phyloP scores from a whole-genome alignment of 1,140 invertebrate genomes.

The Drosophila kurseongensis region DNA sequence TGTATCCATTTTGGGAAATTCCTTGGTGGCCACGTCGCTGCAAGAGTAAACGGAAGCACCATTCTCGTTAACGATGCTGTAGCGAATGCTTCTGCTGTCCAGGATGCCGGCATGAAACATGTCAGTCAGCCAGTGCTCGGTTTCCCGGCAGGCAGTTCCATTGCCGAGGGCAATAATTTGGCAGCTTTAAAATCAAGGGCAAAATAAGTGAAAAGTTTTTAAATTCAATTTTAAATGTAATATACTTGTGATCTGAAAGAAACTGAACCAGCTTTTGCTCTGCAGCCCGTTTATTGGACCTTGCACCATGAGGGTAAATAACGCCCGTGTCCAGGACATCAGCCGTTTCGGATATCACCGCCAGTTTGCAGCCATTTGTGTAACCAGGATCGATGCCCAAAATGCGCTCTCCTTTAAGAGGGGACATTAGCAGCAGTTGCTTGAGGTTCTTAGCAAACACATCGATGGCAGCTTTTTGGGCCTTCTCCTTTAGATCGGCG shows the following conservation, averaged over 20 bases:
- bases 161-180: constrained; percentile 93
- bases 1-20: constrained; percentile 93
- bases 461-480: constrained; percentile 92
- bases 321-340: constrained; percentile 89
- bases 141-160: constrained; percentile 94
- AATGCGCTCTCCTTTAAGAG: constrained; percentile 91
- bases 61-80: constrained; percentile 94
- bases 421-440: constrained; percentile 91
- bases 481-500: constrained; percentile 89
- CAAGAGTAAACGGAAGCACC: constrained; percentile 96
- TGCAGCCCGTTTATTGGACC: constrained; percentile 51
- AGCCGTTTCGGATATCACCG: constrained; percentile 89
- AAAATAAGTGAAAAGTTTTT: not conserved
- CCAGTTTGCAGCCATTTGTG: constrained; percentile 93
- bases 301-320: constrained; percentile 87
- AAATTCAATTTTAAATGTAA: not conserved
- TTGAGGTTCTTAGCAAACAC: constrained; percentile 94
- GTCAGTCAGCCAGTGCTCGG: constrained; percentile 90
- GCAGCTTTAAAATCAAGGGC: constrained; percentile 85
- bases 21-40: constrained; percentile 91
- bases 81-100: constrained; percentile 86
- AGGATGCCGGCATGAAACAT: constrained; percentile 87
- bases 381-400: constrained; percentile 95
- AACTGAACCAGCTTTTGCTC: constrained; percentile 62
- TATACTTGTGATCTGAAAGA: constrained; percentile 62